Conservation (phyloP, 2,888 invertebrate genomes). For the Drosophila monieri region DNA sequence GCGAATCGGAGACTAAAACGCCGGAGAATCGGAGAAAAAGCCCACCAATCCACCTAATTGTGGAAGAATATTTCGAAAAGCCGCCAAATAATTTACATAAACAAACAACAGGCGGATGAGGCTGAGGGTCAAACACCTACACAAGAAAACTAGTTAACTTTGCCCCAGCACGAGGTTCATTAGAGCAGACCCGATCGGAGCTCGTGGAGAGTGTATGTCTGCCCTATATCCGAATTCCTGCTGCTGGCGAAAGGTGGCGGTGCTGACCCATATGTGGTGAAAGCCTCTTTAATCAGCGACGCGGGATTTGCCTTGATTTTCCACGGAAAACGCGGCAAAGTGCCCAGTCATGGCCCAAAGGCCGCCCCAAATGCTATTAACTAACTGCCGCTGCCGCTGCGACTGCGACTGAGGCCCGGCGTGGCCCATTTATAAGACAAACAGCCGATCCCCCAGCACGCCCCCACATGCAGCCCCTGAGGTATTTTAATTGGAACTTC, state of each 20-base stretch:
- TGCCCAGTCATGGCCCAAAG: conserved; percentile 65
- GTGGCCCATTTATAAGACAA: conserved; percentile 62
- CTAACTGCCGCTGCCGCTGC: conserved; percentile 45
- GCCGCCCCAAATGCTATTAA: conserved; percentile 60
- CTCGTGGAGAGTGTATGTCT: not conserved
- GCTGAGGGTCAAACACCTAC: conserved; percentile 75
- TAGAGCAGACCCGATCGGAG: conserved; percentile 44
- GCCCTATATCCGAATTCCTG: conserved; percentile 23
- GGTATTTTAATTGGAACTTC: conserved; percentile 67
- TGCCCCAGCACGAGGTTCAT: conserved; percentile 62
- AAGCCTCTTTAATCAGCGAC: conserved; percentile 72
- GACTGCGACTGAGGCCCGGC: not conserved
- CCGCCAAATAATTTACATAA: conserved; percentile 65
- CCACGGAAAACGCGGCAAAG: conserved; percentile 65
- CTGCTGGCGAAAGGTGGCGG: conserved; percentile 73
- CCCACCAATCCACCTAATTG: conserved; percentile 55
- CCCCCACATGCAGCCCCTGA: conserved; percentile 26
- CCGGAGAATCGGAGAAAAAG: conserved; percentile 24
- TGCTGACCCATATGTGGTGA: conserved; percentile 76
- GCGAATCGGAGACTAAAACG: conserved; percentile 19
- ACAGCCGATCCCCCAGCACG: conserved; percentile 17
- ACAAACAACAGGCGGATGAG: conserved; percentile 34
- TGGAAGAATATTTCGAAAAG: conserved; percentile 48
- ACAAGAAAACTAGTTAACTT: conserved; percentile 43
- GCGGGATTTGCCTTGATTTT: conserved; percentile 68